phyloP scores from a whole-genome alignment of 2,113 vertebrate species.

The Lampris incognitus region DNA sequence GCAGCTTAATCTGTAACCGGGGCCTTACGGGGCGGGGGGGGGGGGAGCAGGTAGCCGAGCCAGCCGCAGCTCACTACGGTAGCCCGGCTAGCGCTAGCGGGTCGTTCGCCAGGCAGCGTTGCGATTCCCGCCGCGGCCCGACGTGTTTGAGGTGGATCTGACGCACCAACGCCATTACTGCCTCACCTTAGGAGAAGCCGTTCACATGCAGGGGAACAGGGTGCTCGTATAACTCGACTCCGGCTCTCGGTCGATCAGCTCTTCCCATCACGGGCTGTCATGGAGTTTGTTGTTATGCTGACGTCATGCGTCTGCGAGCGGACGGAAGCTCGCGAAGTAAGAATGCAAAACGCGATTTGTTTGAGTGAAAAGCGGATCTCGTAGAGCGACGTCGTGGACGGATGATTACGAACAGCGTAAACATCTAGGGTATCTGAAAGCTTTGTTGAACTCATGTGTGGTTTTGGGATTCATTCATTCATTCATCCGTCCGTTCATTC shows the following conservation, averaged over 20 bases:
- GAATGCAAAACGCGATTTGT: too few species aligned
- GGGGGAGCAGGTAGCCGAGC: conserved; percentile 1
- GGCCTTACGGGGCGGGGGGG: neutral
- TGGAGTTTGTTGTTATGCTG: conserved; percentile 78
- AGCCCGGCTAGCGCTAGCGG: conserved; percentile 57
- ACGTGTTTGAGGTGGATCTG: neutral
- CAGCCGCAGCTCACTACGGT: conserved; percentile 13
- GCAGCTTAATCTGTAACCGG: neutral
- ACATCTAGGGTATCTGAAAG: too few species aligned
- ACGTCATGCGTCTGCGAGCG: conserved; percentile 62
- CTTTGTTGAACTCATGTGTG: too few species aligned
- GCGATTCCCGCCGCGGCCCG: neutral
- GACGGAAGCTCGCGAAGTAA: conserved; percentile 65
- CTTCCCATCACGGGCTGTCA: conserved; percentile 55
- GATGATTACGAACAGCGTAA: too few species aligned
- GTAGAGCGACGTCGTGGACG: too few species aligned
- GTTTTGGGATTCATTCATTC: too few species aligned
- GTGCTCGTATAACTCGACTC: conserved; percentile 15
- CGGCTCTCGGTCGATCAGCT: conserved; percentile 47
- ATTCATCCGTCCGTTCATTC: too few species aligned
- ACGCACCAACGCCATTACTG: accelerated
- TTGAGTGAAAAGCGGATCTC: too few species aligned
- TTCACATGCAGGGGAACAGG: conserved; percentile 46
- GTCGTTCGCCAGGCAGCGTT: conserved; percentile 20
- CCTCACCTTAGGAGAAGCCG: conserved; percentile 54